Evolutionary conservation across 2,113 vertebrate species (phyloP).

Genomic region (Limnothrissa miodon): DNA sequence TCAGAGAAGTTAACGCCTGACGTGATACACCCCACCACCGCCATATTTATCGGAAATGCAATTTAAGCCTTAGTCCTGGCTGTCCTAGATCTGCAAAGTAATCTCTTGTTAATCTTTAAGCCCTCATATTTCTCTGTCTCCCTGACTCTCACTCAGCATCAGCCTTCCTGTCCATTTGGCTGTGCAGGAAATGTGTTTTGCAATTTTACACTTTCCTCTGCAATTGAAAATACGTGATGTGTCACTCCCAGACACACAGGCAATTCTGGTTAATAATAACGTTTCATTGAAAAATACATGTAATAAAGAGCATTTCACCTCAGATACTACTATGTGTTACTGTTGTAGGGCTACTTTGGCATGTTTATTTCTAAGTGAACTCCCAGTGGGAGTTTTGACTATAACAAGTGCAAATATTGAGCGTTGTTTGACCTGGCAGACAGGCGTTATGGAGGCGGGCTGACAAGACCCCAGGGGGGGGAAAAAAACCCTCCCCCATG

Average conservation of each 20-base stretch:
- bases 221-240: not conserved
- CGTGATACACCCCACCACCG: not conserved
- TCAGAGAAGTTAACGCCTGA: not conserved
- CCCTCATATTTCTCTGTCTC: constrained; percentile 29
- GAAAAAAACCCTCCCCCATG: not conserved
- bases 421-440: not conserved
- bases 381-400: not conserved
- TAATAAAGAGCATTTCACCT: not conserved
- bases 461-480: not conserved
- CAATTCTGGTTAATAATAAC: not conserved
- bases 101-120: constrained; percentile 46
- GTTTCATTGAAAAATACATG: not conserved
- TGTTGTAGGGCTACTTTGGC: not conserved
- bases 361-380: not conserved
- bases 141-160: constrained; percentile 10
- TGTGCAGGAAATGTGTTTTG: not conserved
- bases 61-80: constrained; percentile 28
- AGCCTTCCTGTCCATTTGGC: not conserved
- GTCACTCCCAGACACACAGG: not conserved
- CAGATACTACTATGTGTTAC: not conserved
- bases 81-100: constrained; percentile 36
- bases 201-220: not conserved
- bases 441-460: not conserved
- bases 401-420: not conserved
- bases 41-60: constrained; percentile 19